These are phyloP conservation scores for Lepidurus apus DNA, from an alignment of 1,140 invertebrate species.

Conservation along the genomic window DNA sequence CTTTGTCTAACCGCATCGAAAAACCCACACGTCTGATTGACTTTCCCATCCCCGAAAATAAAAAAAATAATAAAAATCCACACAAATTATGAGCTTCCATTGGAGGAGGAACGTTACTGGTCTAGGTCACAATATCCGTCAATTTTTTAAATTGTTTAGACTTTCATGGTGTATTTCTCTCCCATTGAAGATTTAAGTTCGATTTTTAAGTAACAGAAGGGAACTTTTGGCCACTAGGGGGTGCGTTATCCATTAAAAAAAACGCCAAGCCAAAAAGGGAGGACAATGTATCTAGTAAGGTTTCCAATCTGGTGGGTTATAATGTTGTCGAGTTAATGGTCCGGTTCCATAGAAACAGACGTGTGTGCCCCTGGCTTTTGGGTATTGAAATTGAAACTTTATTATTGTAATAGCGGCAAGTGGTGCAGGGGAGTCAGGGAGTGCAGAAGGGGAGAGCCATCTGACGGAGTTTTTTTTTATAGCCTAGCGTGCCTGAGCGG, in stretches of 20 bases:
- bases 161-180: too few relatives aligned
- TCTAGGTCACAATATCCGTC: too few relatives aligned
- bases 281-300: background rate
- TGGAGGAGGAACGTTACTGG: too few relatives aligned
- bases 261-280: too few relatives aligned
- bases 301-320: background rate
- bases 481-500: background rate
- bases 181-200: too few relatives aligned
- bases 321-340: background rate
- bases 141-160: too few relatives aligned
- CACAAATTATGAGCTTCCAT: too few relatives aligned
- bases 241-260: too few relatives aligned
- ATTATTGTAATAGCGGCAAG: background rate
- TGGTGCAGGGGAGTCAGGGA: background rate
- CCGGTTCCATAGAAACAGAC: background rate
- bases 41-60: background rate
- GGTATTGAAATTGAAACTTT: conserved; percentile 11
- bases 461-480: background rate
- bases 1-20: background rate
- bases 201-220: too few relatives aligned
- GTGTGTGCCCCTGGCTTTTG: background rate
- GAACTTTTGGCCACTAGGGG: too few relatives aligned
- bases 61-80: too few relatives aligned
- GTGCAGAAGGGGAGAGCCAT: background rate
- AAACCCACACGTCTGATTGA: background rate